Evolutionary conservation across 2,113 vertebrate species (phyloP).

Genomic region (Aptenodytes forsteri): DNA sequence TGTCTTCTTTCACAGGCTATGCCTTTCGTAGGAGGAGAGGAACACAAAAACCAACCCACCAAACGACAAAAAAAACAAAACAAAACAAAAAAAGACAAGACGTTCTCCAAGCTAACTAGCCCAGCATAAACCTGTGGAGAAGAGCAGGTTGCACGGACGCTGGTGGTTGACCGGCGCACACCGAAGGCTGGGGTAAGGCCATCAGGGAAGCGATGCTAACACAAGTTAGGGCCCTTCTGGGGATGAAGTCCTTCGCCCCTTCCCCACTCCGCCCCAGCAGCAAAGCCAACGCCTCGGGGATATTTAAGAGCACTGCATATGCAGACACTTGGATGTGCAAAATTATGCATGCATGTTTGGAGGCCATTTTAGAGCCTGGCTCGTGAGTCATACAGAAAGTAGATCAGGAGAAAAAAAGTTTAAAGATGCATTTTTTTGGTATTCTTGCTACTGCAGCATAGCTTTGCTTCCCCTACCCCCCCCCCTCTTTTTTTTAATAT

Average conservation of each 20-base stretch:
- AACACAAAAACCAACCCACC: not conserved
- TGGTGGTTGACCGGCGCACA: not conserved
- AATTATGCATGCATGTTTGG: constrained; percentile 58
- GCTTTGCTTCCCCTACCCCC: not conserved
- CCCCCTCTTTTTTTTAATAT: not conserved
- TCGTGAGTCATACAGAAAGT: constrained; percentile 47
- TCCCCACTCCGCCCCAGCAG: not conserved
- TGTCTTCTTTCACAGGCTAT: not conserved
- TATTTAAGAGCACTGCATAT: constrained; percentile 24
- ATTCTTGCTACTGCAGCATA: not conserved
- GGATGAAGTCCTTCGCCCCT: not conserved
- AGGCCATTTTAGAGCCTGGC: constrained; percentile 55
- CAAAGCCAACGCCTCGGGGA: not conserved
- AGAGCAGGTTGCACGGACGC: not conserved
- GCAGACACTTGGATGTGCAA: constrained; percentile 43
- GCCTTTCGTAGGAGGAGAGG: not conserved
- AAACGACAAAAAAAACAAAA: not conserved
- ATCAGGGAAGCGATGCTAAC: not conserved
- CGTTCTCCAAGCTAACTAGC: not conserved
- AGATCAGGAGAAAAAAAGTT: constrained; percentile 35
- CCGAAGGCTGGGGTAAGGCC: not conserved
- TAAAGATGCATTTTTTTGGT: not conserved
- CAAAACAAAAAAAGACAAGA: not conserved
- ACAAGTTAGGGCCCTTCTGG: not conserved
- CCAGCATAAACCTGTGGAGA: not conserved